Conservation (phyloP, 2,888 invertebrate genomes). For the Tiliacea aurago region DNA sequence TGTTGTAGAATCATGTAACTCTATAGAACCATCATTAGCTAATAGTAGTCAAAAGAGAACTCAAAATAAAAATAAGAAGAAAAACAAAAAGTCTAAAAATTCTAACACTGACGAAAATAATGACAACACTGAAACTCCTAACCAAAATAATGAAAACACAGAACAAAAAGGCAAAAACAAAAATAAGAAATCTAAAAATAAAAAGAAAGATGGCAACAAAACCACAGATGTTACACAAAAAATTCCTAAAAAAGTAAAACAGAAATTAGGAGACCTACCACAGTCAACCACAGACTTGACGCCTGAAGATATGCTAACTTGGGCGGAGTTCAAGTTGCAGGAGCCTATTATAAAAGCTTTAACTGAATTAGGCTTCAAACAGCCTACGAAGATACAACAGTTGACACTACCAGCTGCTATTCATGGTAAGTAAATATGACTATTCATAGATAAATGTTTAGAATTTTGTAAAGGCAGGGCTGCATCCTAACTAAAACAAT, state of each 20-base stretch:
- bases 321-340: slow-evolving; percentile 93
- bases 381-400: slow-evolving; percentile 97
- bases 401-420: slow-evolving; percentile 95
- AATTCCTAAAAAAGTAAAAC: slow-evolving; percentile 67
- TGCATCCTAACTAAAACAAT: too few relatives aligned
- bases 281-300: slow-evolving; percentile 73
- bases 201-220: slow-evolving; percentile 26
- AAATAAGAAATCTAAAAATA: slow-evolving; percentile 44
- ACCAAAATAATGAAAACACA: slow-evolving; percentile 21
- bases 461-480: too few relatives aligned
- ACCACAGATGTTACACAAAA: slow-evolving; percentile 3
- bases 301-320: slow-evolving; percentile 89
- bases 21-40: slow-evolving; percentile 74
- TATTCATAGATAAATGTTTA: too few relatives aligned
- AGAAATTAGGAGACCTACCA: slow-evolving; percentile 77
- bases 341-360: slow-evolving; percentile 93
- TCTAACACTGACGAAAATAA: slow-evolving; percentile 27
- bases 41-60: slow-evolving; percentile 61
- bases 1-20: slow-evolving; percentile 78
- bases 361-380: slow-evolving; percentile 93
- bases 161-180: slow-evolving; percentile 32
- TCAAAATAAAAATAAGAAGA: slow-evolving; percentile 54
- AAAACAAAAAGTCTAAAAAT: slow-evolving; percentile 40
- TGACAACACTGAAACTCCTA: slow-evolving; percentile 13
- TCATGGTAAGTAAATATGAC: slow-evolving; percentile 92